Evolutionary conservation across 1,140 invertebrate genomes (phyloP), one percentile per base, ranked within the genome.

Genomic region (honey bee (Apis mellifera)): DNA sequence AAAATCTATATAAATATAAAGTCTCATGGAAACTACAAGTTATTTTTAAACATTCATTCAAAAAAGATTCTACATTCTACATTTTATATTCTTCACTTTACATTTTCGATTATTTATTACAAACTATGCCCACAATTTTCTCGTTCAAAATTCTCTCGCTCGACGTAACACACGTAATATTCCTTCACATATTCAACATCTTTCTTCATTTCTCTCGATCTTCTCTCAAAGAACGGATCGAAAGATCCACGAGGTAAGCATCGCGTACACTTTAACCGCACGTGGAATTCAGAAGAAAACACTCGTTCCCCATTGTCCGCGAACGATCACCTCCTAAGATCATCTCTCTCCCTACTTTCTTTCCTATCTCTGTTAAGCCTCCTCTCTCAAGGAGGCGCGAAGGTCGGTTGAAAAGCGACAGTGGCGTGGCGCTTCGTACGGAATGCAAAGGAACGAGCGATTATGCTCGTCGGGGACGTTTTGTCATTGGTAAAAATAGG

Each of bases 221-320:
- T n/a, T 32, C 2, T 3, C 32, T 3, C 12, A 42, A 2, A 8
- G 79, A 54, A 76, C 79, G 32, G 42, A 73, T 60, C 69, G 69
- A 69, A 76, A 68, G 73, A 76, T 42, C 42, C 72, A 60, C 62
- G 42, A 59, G 59, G 54, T 76, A 69, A 75, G 66, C 55, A 60
- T 32, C 23, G 66, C 48, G n/a, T 4, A 21, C 15, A n/a, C 7
- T 48, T n/a, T 76, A 60, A n/a, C 64, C 69, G 60, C 54, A 82
- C 50, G 62, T 60, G 64, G 55, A 52, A 60, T 54, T 48, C 73
- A 82, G 72, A 82, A 60, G 79, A 60, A 76, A 76, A 82, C 79
- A 82, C 72, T 82, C 76, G 79, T 76, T 75, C 23, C 1, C 78
- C 60, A 81, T 81, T 81, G 78, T 81, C 74, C 78, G 74, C 65